These are phyloP conservation scores for Metaphire vulgaris DNA, from an alignment of 1,140 invertebrate genomes.

Conservation along the genomic window DNA sequence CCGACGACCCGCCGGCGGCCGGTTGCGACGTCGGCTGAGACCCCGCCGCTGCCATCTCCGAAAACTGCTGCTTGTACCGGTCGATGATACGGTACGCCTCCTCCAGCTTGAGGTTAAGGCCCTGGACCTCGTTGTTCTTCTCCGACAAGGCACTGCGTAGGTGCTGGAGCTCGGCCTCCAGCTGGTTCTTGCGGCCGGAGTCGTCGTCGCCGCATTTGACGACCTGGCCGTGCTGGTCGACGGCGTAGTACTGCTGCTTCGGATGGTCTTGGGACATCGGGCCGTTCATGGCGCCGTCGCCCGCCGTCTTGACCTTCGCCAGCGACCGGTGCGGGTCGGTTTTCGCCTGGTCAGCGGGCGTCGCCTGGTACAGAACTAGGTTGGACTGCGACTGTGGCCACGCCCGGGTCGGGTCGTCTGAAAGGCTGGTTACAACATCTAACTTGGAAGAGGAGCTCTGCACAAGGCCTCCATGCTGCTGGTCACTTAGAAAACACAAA, in stretches of 20 bases:
- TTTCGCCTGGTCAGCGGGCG: background rate
- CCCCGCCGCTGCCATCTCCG: background rate
- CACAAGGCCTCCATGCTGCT: background rate
- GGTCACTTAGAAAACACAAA: too few relatives aligned
- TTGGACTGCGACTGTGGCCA: background rate
- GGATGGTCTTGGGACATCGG: background rate
- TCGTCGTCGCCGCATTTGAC: background rate
- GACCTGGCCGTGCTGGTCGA: background rate
- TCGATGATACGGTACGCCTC: constrained; percentile 29
- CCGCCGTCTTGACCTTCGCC: background rate
- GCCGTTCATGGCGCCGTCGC: background rate
- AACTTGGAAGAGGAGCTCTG: background rate
- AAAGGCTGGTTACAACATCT: background rate
- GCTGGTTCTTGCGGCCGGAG: constrained; percentile 18
- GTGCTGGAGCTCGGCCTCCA: constrained; percentile 27
- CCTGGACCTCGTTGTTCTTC: constrained; percentile 30
- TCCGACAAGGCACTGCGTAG: constrained; percentile 27
- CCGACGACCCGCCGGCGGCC: background rate
- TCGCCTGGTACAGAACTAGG: background rate
- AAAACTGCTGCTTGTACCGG: constrained; percentile 19
- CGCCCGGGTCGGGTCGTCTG: background rate
- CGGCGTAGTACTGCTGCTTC: background rate
- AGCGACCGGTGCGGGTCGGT: background rate
- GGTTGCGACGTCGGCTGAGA: background rate
- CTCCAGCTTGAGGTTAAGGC: constrained; percentile 26